A percentile compares a stretch with the other conserved stretches of the same genome.
Evolutionary conservation across 2,113 vertebrate species (phyloP).

Genomic region (Pagrus major): DNA sequence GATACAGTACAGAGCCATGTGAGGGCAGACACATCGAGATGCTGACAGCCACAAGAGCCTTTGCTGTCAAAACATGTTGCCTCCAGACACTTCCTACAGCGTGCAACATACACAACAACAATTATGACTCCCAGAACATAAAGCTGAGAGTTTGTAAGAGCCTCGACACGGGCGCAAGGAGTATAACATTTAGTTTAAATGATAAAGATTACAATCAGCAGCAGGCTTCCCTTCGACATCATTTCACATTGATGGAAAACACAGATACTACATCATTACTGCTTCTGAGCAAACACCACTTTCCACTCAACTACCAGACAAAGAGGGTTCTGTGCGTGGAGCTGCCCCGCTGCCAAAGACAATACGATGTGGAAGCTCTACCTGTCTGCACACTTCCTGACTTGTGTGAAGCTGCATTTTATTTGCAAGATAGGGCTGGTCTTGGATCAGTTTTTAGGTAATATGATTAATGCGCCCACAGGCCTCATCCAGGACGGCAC

Average conservation of each 20-base stretch:
- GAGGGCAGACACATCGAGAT: constrained; percentile 2
- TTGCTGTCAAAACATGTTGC: neutral
- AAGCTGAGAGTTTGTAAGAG: neutral
- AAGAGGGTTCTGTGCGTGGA: constrained; percentile 72
- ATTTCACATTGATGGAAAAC: constrained; percentile 53
- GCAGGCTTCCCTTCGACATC: constrained; percentile 19
- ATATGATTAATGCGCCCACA: constrained; percentile 66
- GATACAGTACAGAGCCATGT: neutral
- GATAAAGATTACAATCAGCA: constrained; percentile 45
- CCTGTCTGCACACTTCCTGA: constrained; percentile 77
- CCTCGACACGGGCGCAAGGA: neutral
- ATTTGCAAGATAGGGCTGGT: constrained; percentile 72
- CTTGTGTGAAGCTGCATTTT: constrained; percentile 45
- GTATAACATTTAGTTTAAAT: neutral
- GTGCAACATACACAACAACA: neutral
- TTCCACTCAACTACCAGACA: constrained; percentile 69
- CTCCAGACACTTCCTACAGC: neutral
- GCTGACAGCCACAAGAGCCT: constrained; percentile 4
- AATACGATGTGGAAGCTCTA: constrained; percentile 73
- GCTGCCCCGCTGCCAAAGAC: constrained; percentile 69
- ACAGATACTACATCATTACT: constrained; percentile 61
- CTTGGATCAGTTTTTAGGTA: constrained; percentile 49
- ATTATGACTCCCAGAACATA: neutral
- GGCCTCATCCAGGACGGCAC: constrained; percentile 26
- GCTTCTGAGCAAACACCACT: constrained; percentile 50